Evolutionary conservation across 1,140 invertebrate species (phyloP).

Genomic region (Chironomus tepperi): DNA sequence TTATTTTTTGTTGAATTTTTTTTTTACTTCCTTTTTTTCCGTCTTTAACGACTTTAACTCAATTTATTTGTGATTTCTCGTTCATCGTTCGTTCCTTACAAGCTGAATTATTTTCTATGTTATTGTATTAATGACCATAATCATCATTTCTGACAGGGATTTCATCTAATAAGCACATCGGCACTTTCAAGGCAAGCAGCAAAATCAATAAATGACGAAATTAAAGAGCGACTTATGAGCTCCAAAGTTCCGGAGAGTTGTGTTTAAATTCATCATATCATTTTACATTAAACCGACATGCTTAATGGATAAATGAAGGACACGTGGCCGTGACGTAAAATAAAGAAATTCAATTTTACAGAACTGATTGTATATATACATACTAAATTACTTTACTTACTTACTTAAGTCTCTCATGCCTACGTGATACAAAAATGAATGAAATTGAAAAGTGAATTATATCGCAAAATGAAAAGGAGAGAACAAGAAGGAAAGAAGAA

Average conservation of each 20-base stretch:
- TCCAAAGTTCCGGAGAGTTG: conserved; percentile 18
- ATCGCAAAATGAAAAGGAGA: no score
- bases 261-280: conserved; percentile 16
- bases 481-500: no score
- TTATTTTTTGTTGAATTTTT: not conserved
- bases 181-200: not conserved
- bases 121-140: not conserved
- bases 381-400: no score
- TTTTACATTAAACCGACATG: not conserved
- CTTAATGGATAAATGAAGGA: not conserved
- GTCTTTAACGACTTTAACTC: not conserved
- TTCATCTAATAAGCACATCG: conserved; percentile 5
- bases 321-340: not conserved
- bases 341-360: not conserved
- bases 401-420: not conserved
- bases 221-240: conserved; percentile 18
- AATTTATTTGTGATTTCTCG: conserved; percentile 5
- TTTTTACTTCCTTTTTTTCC: not conserved
- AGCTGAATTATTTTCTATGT: not conserved
- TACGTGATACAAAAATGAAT: not conserved
- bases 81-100: no score
- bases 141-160: conserved; percentile 10
- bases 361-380: not conserved
- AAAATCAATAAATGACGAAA: conserved; percentile 11
- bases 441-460: not conserved